Evolutionary conservation across 2,797 vertebrate species (phyloP).

Genomic region (Gallinago stenura): DNA sequence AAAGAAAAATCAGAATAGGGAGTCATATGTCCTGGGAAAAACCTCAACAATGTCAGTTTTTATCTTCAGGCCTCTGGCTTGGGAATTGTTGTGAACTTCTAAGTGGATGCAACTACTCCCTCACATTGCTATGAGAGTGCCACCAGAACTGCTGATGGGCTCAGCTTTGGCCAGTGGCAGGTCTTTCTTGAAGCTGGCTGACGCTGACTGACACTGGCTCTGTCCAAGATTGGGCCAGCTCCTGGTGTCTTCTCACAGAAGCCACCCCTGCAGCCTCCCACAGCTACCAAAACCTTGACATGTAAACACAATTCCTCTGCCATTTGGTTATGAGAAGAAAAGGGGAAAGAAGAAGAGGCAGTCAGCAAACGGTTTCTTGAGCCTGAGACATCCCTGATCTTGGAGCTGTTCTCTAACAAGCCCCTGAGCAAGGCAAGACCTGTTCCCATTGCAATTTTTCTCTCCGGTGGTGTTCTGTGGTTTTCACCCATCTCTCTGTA

Average conservation of each 20-base stretch:
- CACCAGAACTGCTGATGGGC: not conserved
- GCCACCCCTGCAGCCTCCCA: not conserved
- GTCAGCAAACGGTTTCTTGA: not conserved
- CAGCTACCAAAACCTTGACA: not conserved
- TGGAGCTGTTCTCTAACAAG: not conserved
- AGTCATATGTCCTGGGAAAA: not conserved
- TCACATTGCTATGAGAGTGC: not conserved
- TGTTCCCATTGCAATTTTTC: not conserved
- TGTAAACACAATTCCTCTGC: not conserved
- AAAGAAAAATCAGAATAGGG: not conserved
- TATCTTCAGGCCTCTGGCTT: not conserved
- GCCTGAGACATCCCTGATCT: not conserved
- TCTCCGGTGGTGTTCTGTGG: not conserved
- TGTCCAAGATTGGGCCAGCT: not conserved
- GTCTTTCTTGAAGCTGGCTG: not conserved
- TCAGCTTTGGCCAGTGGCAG: not conserved
- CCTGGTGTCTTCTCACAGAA: not conserved
- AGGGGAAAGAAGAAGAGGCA: accelerated
- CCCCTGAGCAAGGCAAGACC: not conserved
- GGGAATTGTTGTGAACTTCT: not conserved
- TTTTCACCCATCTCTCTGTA: not conserved
- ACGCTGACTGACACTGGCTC: not conserved
- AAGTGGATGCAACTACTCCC: not conserved
- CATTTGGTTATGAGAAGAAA: not conserved
- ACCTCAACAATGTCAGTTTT: too few species aligned